These are phyloP conservation scores for Tichodroma muraria DNA, from an alignment of 2,113 vertebrate genomes.

Conservation along the genomic window DNA sequence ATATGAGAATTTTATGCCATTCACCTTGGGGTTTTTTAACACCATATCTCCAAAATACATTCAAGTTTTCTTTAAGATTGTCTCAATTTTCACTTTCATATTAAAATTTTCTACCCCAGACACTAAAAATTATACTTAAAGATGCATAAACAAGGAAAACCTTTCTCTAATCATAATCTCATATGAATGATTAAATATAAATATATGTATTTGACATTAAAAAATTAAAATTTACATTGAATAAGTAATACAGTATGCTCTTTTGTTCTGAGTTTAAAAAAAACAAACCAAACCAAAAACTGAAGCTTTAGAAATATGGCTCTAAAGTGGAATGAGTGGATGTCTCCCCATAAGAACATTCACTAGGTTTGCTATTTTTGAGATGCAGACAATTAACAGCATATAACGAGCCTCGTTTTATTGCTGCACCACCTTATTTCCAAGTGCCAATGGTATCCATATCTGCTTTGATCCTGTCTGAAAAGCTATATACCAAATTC, in stretches of 20 bases:
- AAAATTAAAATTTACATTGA: neutral
- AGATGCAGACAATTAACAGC: neutral
- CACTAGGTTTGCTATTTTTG: neutral
- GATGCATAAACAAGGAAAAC: neutral
- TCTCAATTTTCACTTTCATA: neutral
- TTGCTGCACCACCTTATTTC: neutral
- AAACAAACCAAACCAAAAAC: neutral
- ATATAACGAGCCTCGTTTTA: neutral
- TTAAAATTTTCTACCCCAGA: neutral
- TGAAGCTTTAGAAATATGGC: neutral
- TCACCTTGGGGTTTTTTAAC: neutral
- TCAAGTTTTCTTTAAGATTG: neutral
- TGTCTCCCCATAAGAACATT: neutral
- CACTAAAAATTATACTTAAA: neutral
- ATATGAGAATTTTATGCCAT: neutral
- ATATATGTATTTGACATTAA: neutral
- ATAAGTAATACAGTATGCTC: neutral
- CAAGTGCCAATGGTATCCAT: neutral
- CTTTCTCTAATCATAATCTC: neutral
- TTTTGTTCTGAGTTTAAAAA: neutral
- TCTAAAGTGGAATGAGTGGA: neutral
- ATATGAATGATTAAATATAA: neutral
- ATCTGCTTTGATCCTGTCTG: neutral
- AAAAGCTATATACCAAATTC: neutral
- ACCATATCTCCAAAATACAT: neutral